These are phyloP conservation scores for Siphonodentalium dalli DNA, from an alignment of 2,888 invertebrate species.

Conservation along the genomic window DNA sequence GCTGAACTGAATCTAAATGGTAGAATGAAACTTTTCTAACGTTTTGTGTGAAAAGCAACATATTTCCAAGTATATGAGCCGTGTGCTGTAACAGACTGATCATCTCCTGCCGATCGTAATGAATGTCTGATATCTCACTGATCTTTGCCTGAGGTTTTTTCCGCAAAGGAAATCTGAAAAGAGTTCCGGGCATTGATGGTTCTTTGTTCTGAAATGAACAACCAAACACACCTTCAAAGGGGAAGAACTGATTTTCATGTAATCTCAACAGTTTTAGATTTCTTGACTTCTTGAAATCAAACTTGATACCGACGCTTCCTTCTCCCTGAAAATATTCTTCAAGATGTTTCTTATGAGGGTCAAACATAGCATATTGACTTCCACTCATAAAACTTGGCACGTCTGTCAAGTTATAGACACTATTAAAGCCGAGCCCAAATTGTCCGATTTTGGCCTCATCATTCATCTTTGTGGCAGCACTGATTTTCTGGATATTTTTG, in stretches of 20 bases:
- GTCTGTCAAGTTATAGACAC: constrained; percentile 61
- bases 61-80: no score
- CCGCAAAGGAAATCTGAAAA: no score
- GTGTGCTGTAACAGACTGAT: no score
- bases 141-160: no score
- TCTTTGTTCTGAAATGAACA: no score
- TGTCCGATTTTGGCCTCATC: constrained; percentile 54
- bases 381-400: constrained; percentile 59
- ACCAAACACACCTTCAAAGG: constrained; percentile 48
- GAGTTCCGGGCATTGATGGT: no score
- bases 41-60: no score
- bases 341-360: constrained; percentile 54
- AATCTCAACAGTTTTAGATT: constrained; percentile 32
- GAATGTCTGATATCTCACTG: no score
- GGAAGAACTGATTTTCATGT: constrained; percentile 50
- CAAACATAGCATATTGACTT: constrained; percentile 55
- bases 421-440: constrained; percentile 60
- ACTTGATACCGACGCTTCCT: constrained; percentile 40
- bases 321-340: constrained; percentile 32
- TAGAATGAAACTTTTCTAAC: no score
- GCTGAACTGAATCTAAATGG: no score
- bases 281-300: constrained; percentile 30
- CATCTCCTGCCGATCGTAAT: no score
- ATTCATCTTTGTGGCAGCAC: constrained; percentile 52
- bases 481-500: constrained; percentile 53